phyloP scores from a whole-genome alignment of 2,113 vertebrate species.

The Malurus cyaneus region DNA sequence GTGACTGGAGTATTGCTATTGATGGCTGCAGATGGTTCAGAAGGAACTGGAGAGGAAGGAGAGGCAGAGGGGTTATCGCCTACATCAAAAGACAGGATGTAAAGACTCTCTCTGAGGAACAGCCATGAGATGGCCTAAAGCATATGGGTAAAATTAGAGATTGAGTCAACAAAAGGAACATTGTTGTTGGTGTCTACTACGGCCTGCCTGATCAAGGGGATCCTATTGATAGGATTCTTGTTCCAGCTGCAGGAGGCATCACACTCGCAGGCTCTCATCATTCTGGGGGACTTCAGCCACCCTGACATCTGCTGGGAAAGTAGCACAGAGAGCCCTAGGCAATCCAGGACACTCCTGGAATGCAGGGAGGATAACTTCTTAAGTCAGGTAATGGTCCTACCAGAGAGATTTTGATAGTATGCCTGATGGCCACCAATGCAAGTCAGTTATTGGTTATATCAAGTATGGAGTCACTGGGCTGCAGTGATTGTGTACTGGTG shows the following conservation, averaged over 20 bases:
- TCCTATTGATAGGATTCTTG: not conserved
- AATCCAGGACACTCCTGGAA: not conserved
- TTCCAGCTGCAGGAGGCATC: not conserved
- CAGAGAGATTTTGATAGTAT: not conserved
- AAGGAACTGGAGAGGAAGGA: not conserved
- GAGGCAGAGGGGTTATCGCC: not conserved
- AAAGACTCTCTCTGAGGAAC: not conserved
- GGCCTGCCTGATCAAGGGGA: not conserved
- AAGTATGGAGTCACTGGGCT: not conserved
- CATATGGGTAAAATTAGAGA: not conserved
- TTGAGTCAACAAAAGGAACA: not conserved
- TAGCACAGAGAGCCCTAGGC: not conserved
- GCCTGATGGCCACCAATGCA: not conserved
- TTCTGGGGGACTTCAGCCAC: not conserved
- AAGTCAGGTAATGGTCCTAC: not conserved
- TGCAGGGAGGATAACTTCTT: not conserved
- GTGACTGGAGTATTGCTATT: not conserved
- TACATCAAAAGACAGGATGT: not conserved
- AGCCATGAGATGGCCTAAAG: not conserved
- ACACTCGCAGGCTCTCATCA: not conserved
- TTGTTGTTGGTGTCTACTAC: not conserved
- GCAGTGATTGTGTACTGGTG: not conserved
- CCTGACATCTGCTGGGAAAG: not conserved
- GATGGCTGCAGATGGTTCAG: not conserved
- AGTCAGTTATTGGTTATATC: not conserved